Evolutionary conservation across 2,113 vertebrate species (phyloP).

Genomic region (Anser cygnoides): DNA sequence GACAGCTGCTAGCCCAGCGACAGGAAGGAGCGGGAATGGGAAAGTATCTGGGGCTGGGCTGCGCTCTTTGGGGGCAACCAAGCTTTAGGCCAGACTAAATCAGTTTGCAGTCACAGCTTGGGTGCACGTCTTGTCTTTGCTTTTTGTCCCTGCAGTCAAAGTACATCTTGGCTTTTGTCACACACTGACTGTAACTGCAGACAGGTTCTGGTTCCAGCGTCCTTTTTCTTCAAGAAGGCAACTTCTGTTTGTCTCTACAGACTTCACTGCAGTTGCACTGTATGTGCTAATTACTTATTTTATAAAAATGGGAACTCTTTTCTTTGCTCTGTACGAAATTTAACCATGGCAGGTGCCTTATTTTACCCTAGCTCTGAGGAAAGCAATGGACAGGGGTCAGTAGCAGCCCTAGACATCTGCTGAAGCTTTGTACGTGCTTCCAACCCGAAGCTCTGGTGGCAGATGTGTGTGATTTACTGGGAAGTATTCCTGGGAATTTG

Average conservation of each 20-base stretch:
- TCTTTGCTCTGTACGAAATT: neutral
- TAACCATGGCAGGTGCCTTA: neutral
- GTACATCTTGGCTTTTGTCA: neutral
- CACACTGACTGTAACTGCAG: neutral
- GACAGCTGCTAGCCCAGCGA: neutral
- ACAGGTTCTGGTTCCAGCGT: neutral
- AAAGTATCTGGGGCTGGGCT: neutral
- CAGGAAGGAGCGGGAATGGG: neutral
- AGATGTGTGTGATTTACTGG: constrained; percentile 18
- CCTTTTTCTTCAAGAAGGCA: neutral
- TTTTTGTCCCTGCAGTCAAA: neutral
- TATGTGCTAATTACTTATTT: neutral
- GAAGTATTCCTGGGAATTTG: constrained; percentile 22
- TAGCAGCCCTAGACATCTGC: neutral
- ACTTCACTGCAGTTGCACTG: neutral
- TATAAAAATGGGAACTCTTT: neutral
- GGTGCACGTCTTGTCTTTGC: neutral
- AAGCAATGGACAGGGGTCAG: neutral
- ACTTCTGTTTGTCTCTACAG: neutral
- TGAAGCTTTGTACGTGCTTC: neutral
- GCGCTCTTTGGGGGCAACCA: neutral
- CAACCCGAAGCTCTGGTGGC: neutral
- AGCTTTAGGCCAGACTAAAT: neutral
- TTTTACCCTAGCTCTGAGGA: neutral
- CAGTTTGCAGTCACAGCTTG: neutral